These are phyloP conservation scores for Etheostoma spectabile DNA, from an alignment of 2,113 vertebrate species.

Conservation along the genomic window DNA sequence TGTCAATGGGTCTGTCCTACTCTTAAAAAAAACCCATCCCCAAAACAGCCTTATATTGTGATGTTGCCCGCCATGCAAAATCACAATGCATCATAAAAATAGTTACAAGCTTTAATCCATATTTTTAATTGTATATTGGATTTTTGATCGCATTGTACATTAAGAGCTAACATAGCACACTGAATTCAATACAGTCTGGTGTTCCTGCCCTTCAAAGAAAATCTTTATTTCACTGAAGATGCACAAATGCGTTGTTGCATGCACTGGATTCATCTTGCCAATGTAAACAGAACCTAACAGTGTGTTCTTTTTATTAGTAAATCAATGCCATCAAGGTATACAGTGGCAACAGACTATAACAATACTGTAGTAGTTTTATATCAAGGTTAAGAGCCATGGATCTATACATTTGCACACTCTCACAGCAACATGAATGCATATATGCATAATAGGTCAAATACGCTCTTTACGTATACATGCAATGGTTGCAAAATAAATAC, in stretches of 20 bases:
- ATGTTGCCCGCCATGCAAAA: neutral
- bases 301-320: neutral
- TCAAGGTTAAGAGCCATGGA: neutral
- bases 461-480: neutral
- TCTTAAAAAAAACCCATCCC: neutral
- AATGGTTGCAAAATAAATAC: conserved; percentile 7
- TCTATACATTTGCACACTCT: neutral
- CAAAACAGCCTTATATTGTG: neutral
- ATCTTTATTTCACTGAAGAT: neutral
- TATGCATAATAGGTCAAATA: neutral
- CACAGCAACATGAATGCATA: neutral
- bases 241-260: neutral
- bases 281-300: neutral
- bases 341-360: neutral
- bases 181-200: no score
- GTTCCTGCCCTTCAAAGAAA: neutral
- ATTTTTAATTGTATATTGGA: neutral
- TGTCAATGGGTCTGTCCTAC: neutral
- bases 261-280: neutral
- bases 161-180: neutral
- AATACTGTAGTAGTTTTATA: neutral
- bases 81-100: neutral
- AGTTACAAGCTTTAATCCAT: neutral
- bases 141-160: neutral
- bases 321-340: neutral